Evolutionary conservation across 2,797 vertebrate genomes (phyloP).

Genomic region (Podarcis siculus): DNA sequence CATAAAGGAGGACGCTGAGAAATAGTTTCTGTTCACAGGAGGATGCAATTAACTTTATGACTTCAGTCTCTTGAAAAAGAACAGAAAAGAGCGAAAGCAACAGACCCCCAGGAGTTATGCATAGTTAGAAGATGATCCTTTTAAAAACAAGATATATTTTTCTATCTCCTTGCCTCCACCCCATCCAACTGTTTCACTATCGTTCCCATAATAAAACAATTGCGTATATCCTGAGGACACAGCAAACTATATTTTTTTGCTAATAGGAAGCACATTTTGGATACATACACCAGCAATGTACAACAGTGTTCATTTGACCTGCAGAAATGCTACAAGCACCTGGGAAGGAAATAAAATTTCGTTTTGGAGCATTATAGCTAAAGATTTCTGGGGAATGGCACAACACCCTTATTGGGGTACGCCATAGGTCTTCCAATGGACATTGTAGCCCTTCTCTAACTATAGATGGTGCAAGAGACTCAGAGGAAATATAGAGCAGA

Average conservation of each 20-base stretch:
- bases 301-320: neutral
- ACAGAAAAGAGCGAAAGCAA: constrained; percentile 61
- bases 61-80: constrained; percentile 65
- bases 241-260: neutral
- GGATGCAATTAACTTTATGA: constrained; percentile 65
- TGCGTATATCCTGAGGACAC: neutral
- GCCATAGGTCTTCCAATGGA: neutral
- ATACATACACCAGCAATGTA: neutral
- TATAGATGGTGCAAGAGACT: neutral
- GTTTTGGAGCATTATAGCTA: neutral
- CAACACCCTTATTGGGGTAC: too few relatives aligned
- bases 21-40: constrained; percentile 65
- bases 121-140: constrained; percentile 54
- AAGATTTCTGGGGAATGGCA: neutral
- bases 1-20: constrained; percentile 57
- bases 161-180: neutral
- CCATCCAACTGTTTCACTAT: neutral
- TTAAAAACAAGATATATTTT: neutral
- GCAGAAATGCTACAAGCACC: neutral
- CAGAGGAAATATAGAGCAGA: too few relatives aligned
- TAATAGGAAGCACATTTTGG: neutral
- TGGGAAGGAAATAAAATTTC: neutral
- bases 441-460: neutral
- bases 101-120: constrained; percentile 54
- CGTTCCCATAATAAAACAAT: neutral